Conservation (phyloP, 1,140 invertebrate genomes). For the Drosophila murphyi region DNA sequence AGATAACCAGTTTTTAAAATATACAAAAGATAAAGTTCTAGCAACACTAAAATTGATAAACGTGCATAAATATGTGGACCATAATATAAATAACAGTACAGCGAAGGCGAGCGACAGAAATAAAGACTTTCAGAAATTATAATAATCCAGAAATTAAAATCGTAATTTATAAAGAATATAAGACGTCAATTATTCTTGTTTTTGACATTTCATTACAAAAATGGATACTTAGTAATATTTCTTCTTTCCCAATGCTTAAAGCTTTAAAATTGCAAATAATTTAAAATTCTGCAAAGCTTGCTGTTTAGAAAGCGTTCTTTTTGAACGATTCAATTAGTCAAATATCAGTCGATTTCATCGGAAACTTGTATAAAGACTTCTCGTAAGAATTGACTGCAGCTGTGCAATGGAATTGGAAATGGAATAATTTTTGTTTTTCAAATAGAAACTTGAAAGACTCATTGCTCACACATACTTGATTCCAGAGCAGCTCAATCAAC, state of each 20-base stretch:
- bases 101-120: too few relatives aligned
- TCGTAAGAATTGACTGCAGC: neutral
- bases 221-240: too few relatives aligned
- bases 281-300: too few relatives aligned
- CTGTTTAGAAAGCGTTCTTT: neutral
- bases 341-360: too few relatives aligned
- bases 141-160: neutral
- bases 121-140: too few relatives aligned
- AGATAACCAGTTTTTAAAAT: conserved; percentile 3
- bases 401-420: neutral
- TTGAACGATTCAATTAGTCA: too few relatives aligned
- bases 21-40: conserved; percentile 9
- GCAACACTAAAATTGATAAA: conserved; percentile 13
- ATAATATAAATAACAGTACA: neutral
- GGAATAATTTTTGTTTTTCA: neutral
- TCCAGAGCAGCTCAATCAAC: conserved; percentile 57
- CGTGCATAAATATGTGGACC: neutral
- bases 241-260: too few relatives aligned
- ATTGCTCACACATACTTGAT: neutral
- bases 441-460: neutral
- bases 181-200: too few relatives aligned
- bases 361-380: neutral
- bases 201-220: too few relatives aligned
- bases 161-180: too few relatives aligned
- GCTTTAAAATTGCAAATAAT: neutral